Base-by-base conservation (phyloP, 2,888 invertebrate genomes). In the Morpho achilles region DNA sequence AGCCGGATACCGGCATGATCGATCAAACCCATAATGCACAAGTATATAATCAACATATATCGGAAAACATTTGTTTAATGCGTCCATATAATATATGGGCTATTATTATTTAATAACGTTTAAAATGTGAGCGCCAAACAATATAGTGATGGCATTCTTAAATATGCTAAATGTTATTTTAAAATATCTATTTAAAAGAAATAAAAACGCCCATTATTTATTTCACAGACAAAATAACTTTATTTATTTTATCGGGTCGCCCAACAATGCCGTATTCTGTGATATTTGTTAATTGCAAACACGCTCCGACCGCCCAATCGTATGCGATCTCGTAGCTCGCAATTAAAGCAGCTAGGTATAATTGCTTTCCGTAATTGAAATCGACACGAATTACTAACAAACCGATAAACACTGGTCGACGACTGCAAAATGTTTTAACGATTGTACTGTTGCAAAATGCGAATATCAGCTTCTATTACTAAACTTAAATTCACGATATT, bases 331-430 rank as follows among this genome's bases (percentile, higher is more conserved):
- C 69, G 66, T 68, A 74, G 70, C 65, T 68, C 67, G 74, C 80
- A 75, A 82, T 80, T 78, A 75, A 76, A 72, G 67, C 65, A 58
- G 59, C 66, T 62, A 67, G 59, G 66, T 70, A 75, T 72, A 71
- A 74, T 76, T 76, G 69, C 75, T 74, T 79, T 77, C 71, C 66
- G 68, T 80, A 80, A 83, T 82, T 81, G 76, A 77, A 77, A 80
- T 72, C 76, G 76, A 77, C 66, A 63, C 64, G 61, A 60, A 53
- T 53, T 54, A 61, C 61, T 66, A 62, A 39, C 65, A 59, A 69
- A 66, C 66, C 53, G 53, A 53, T 53, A 53, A 53, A 53, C 53
- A 53, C 53, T 40, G 46, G 46, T 10, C 62, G 64, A 46, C 40
- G 16, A 22, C 53, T 46, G 40, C 46, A 53, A 40, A 46, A 46